Evolutionary conservation across 2,113 vertebrate genomes (phyloP), one percentile per base, ranked within the genome.

Genomic region (Mola mola): DNA sequence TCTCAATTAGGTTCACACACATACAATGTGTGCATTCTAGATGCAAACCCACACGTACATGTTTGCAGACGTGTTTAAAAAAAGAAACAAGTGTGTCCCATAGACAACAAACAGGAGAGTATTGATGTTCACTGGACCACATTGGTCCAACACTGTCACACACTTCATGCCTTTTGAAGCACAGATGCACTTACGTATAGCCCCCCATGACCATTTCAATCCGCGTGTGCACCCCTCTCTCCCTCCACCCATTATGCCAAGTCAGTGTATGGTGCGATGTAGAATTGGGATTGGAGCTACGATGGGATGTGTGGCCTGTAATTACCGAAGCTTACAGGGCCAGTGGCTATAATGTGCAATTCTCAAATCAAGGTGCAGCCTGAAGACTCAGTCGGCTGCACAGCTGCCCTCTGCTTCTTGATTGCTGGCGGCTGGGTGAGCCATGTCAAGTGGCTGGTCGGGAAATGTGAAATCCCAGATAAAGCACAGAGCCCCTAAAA

Each of bases 401-500:
- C 66, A 24, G 59, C 72, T 75, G 80, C 72, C 79, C 76, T 79
- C 50, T 66, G 71, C 75, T 61, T 47, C 66, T 79, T 86, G 79
- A 89, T 90, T 92, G 83, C 80, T 83, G 83, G 79, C 72, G 84
- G 77, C 81, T 83, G 85, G 82, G 78, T 70, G 57, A 80, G 57
- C 75, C 80, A 78, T 90, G 87, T 91, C 82, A 85, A 91, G 82
- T 85, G 81, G 83, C 70, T 74, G 75, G 67, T 83, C 83, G 72
- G 75, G 73, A 87, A 89, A 88, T 87, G 83, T 89, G 81, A 92
- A 91, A 91, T 87, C 87, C 86, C 79, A 82, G 89, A 90, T 92
- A 91, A 91, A 90, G 84, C 70, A 69, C 75, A 81, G 72, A 90
- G 81, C 78, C 72, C n/a, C 71, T 83, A 80, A 84, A 87, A 85